Conservation (phyloP, 2,797 vertebrate genomes). For the Rhodeus uyekii region DNA sequence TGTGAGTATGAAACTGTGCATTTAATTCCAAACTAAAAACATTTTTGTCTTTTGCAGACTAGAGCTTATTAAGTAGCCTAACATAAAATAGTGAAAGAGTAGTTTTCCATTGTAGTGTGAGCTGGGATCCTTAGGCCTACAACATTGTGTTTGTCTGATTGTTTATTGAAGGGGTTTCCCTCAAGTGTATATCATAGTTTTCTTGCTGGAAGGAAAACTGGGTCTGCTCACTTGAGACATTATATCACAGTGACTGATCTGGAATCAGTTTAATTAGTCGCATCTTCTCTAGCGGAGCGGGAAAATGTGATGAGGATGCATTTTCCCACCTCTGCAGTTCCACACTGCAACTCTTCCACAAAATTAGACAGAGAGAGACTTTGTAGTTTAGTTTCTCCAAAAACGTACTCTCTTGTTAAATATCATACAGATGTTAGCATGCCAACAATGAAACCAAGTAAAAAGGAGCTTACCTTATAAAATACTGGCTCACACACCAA, state of each 20-base stretch:
- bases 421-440: background rate
- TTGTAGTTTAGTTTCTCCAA: background rate
- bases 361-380: conserved; percentile 7
- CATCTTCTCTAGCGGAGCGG: conserved; percentile 37
- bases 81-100: background rate
- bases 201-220: conserved; percentile 43
- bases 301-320: conserved; percentile 53
- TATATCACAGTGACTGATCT: conserved; percentile 57
- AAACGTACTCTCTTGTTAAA: background rate
- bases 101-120: background rate
- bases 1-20: background rate
- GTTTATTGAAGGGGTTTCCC: conserved; percentile 29
- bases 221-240: conserved; percentile 54
- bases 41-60: background rate
- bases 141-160: conserved; percentile 3
- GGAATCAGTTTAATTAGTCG: conserved; percentile 58
- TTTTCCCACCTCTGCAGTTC: conserved; percentile 39
- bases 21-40: background rate
- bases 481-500: too few species aligned
- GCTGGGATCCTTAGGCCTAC: background rate
- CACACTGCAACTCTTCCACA: conserved; percentile 22
- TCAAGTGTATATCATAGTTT: conserved; percentile 19
- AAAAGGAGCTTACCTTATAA: background rate
- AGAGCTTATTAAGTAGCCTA: background rate
- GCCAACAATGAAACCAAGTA: background rate